Evolutionary conservation across 2,113 vertebrate genomes (phyloP), one percentile per base, ranked within the genome.

Genomic region (Hydrochoerus hydrochaeris): DNA sequence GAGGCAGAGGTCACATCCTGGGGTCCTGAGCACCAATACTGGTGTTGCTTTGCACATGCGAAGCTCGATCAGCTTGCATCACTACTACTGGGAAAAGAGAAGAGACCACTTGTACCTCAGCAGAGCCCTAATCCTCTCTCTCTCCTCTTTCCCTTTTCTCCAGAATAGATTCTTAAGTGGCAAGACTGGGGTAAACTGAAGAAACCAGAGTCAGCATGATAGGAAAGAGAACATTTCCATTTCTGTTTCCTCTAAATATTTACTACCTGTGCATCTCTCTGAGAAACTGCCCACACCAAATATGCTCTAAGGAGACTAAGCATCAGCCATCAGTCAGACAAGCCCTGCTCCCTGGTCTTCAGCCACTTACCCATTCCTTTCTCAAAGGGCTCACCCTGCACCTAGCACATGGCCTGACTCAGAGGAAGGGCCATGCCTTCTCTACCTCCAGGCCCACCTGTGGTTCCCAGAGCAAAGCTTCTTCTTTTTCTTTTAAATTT

Each of bases 361-460:
- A 46, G 57, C n/a, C 24, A 4, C 16, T 77, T 5, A 30, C 7
- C 35, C 17, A 2, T 17, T 78, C 62, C 16, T 14, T 30, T 83
- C 49, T 12, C 30, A 84, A 0, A 0, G 35, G 12, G 28, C 16
- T 22, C 0, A 35, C 22, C 19, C 9, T 3, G 1, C 3, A 32
- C 30, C 38, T 11, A 67, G n/a, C 26, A 41, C 22, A 58, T 52
- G 22, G n/a, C 54, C 57, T 6, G 46, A 54, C 54, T 62, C 52
- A 22, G 2, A 30, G 54, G 28, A 82, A 77, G 63, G 19, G 10
- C 30, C 26, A 35, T 14, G 1, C 3, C 1, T 5, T 32, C 35
- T 35, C 35, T 35, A 65, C 17, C 9, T 83, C 77, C 22, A 75
- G n/a, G 41, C 20, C n/a, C 24, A 49, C 30, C n/a, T 19, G 26